Evolutionary conservation across 2,888 invertebrate genomes (phyloP), one percentile per base, ranked within the genome.

Genomic region (Myopa testacea): DNA sequence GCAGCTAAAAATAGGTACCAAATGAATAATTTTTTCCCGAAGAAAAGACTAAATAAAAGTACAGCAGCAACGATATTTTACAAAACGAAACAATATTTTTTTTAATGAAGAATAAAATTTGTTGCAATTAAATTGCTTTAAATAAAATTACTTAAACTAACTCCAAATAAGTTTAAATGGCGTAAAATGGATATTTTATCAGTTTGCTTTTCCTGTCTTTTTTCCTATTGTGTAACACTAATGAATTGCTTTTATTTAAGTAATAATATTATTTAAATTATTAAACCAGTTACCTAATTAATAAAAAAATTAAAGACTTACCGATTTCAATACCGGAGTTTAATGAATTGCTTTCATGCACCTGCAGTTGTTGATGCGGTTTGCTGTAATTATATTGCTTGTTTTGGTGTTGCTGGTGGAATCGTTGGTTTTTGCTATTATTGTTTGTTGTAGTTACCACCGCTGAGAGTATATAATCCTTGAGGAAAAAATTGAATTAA

Each of bases 391-490:
- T 82, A 82, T 78, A 73, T 81, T 82, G 82, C 60, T 81, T 80
- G 45, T 74, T 80, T 76, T 78, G 81, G 50, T 76, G 65, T 65
- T 38, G 75, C 68, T 62, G 70, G 14, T 75, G 60, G 26, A 60
- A 34, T 37, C 79, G 79, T 67, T 73, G 78, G 72, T 60, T 60
- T 45, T 60, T 73, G 76, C 76, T 80, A 75, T 76, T 79, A 77
- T 78, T 82, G 65, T 75, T 81, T 77, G 83, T 73, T 68, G 80
- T 65, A 52, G 79, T 80, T 68, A 74, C 82, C 50, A 84, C 84
- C 45, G 83, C 82, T 67, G 83, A 85, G 78, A 84, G 81, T 73
- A 88, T 82, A 79, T 87, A 84, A 81, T 88, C 88, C 88, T 88
- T 88, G 65, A 63, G 34, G 80, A 80, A 71, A 80, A 81, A 12